Evolutionary conservation across 2,888 invertebrate genomes (phyloP).

Genomic region (Caenorhabditis uteleia): DNA sequence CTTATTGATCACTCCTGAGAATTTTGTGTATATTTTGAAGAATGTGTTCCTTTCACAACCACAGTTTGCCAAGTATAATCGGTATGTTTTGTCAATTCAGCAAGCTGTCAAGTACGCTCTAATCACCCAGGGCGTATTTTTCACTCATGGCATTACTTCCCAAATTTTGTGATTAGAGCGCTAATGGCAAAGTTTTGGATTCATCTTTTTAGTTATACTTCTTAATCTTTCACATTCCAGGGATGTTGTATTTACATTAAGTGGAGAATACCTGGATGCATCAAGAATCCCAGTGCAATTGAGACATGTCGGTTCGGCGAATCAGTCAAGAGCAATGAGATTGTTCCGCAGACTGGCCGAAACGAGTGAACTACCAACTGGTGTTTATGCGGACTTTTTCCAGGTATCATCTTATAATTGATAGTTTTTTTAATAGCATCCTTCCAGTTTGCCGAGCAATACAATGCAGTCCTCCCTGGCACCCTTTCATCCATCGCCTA

Average conservation of each 20-base stretch:
- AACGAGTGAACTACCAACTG: constrained; percentile 59
- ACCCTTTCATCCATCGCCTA: constrained; percentile 79
- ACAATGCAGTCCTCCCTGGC: constrained; percentile 68
- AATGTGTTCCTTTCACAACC: constrained; percentile 64
- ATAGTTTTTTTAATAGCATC: background rate
- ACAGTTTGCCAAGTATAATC: constrained; percentile 62
- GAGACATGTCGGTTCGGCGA: constrained; percentile 55
- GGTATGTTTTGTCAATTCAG: too few relatives aligned
- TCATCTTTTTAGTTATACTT: too few relatives aligned
- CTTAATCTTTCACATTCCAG: too few relatives aligned
- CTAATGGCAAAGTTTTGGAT: too few relatives aligned
- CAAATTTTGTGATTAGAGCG: too few relatives aligned
- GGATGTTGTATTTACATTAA: constrained; percentile 61
- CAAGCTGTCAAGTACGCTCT: too few relatives aligned
- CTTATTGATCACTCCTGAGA: constrained; percentile 58
- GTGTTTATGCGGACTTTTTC: constrained; percentile 69
- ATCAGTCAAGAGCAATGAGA: constrained; percentile 67
- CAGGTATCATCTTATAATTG: constrained; percentile 47
- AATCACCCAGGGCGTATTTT: too few relatives aligned
- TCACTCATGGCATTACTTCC: too few relatives aligned
- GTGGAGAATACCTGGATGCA: constrained; percentile 62
- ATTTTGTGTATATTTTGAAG: constrained; percentile 64
- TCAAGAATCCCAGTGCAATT: constrained; percentile 65
- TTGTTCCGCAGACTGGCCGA: constrained; percentile 64
- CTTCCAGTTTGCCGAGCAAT: constrained; percentile 68